Evolutionary conservation across 30 jellyfish, hydroid and myxozoan species (phyloP).

Genomic region (Kudoa iwatai): DNA sequence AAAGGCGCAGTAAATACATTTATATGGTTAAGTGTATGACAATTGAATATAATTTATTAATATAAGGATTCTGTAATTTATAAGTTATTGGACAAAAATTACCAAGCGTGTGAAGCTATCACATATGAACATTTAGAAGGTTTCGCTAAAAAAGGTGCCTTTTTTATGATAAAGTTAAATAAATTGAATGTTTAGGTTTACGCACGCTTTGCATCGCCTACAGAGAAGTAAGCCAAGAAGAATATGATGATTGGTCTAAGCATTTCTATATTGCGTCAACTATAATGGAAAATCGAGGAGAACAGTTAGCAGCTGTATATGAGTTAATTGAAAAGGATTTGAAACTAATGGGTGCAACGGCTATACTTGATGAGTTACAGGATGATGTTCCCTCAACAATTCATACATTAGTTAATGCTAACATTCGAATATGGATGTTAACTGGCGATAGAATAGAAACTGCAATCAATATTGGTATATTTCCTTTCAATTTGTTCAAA

Average conservation of each 20-base stretch:
- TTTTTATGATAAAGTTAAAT: no score
- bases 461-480: constrained; percentile 44
- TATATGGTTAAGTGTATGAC: not conserved
- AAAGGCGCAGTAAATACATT: constrained; percentile 21
- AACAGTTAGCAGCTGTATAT: constrained; percentile 18
- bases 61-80: no score
- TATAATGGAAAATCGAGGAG: constrained; percentile 33
- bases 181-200: constrained; percentile 8
- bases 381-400: constrained; percentile 55
- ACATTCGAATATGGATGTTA: constrained; percentile 42
- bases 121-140: not conserved
- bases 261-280: constrained; percentile 28
- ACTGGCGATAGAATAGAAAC: constrained; percentile 83
- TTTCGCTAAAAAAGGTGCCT: not conserved
- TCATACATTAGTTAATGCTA: constrained; percentile 23
- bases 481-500: no score
- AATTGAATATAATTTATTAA: not conserved
- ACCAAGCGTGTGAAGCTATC: no score
- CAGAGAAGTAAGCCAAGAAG: constrained; percentile 10
- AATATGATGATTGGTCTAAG: constrained; percentile 13
- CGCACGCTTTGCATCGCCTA: constrained; percentile 46
- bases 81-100: no score
- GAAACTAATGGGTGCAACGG: constrained; percentile 39
- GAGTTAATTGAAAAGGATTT: constrained; percentile 31
- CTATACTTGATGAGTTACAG: constrained; percentile 42